Percentiles rank a stretch among this genome's conserved stretches.
Conservation (phyloP, 2,797 vertebrate species). For the Prunella strophiata region DNA sequence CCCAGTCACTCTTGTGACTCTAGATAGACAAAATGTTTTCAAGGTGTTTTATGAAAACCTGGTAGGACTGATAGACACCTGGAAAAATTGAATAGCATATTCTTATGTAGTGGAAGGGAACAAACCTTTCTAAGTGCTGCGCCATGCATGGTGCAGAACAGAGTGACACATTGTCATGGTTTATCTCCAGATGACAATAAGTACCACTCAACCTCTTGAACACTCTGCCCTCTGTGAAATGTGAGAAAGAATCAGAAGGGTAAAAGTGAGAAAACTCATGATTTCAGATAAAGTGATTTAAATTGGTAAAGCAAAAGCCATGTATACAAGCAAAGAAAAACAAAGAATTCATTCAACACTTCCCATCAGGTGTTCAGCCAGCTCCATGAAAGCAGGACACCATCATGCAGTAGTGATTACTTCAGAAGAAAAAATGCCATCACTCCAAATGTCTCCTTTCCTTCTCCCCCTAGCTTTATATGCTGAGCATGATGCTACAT, state of each 20-base stretch:
- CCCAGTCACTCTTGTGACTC: not conserved
- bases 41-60: not conserved
- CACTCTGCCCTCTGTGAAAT: not conserved
- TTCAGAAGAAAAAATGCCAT: not conserved
- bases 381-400: not conserved
- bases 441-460: not conserved
- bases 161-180: fast-evolving
- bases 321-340: fast-evolving
- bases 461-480: not conserved
- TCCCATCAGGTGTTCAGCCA: not conserved
- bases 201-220: not conserved
- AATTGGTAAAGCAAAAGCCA: not conserved
- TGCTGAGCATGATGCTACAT: not conserved
- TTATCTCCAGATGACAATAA: not conserved
- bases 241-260: fast-evolving
- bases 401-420: fast-evolving
- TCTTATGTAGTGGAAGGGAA: not conserved
- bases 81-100: not conserved
- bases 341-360: not conserved
- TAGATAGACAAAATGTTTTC: not conserved
- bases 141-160: not conserved
- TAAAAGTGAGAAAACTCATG: not conserved
- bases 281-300: not conserved
- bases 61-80: not conserved
- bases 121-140: not conserved